phyloP scores from a whole-genome alignment of 1,140 invertebrate genomes.

The Holcopasites calliopsidis region DNA sequence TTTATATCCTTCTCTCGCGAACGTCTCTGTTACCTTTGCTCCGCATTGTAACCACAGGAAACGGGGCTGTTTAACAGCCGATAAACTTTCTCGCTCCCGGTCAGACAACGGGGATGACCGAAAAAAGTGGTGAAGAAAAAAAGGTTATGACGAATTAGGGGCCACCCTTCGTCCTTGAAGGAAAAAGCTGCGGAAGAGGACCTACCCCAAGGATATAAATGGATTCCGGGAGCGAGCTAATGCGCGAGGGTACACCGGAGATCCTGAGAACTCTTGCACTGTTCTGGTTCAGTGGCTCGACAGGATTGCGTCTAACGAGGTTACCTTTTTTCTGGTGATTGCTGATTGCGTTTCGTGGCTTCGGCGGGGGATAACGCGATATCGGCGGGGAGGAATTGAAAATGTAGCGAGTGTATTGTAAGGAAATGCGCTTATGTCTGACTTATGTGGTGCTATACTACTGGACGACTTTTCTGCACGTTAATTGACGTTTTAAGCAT shows the following conservation, averaged over 20 bases:
- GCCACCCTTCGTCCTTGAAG: conserved; percentile 55
- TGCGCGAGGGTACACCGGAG: conserved; percentile 44
- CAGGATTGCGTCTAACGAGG: background rate
- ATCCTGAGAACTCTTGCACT: background rate
- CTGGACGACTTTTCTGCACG: background rate
- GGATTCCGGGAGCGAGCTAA: conserved; percentile 67
- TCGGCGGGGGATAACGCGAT: background rate
- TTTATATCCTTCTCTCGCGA: conserved; percentile 5
- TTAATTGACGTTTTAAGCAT: too few relatives aligned
- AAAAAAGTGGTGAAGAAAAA: conserved; percentile 53
- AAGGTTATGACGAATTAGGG: conserved; percentile 72
- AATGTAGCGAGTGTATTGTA: background rate
- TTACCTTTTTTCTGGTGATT: background rate
- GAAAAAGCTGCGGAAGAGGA: conserved; percentile 54
- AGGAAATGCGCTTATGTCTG: background rate
- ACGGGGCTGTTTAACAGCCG: conserved; percentile 65
- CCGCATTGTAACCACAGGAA: conserved; percentile 42
- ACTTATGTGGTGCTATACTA: too few relatives aligned
- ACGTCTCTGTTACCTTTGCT: background rate
- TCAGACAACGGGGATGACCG: conserved; percentile 33
- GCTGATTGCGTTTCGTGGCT: background rate
- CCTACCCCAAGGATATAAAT: conserved; percentile 72
- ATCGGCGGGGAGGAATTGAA: background rate
- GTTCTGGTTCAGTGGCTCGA: background rate
- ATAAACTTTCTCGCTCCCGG: conserved; percentile 52